These are phyloP conservation scores for Crotalus horridus DNA, from an alignment of 2,113 vertebrate genomes.

Conservation along the genomic window DNA sequence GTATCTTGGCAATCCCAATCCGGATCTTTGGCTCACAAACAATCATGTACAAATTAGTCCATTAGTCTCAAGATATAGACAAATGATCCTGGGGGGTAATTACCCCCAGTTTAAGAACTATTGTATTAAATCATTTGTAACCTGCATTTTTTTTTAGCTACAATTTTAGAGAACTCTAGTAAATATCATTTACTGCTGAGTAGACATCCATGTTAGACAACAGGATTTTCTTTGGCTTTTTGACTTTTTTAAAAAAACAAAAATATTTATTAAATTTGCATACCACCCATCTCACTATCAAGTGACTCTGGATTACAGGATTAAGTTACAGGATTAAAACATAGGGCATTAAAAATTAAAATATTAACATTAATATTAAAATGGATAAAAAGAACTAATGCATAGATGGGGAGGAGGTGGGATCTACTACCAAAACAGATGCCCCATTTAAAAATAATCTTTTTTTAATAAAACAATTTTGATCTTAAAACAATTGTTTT, in stretches of 20 bases:
- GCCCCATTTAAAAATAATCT: background rate
- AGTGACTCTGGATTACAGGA: background rate
- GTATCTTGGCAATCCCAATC: background rate
- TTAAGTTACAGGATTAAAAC: background rate
- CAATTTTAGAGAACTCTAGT: background rate
- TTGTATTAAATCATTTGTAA: background rate
- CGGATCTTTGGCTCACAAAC: background rate
- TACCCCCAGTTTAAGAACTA: background rate
- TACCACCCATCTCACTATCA: background rate
- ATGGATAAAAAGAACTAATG: background rate
- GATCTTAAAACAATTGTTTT: background rate
- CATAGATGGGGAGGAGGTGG: background rate
- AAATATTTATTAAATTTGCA: background rate
- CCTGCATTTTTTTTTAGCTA: background rate
- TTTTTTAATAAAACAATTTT: background rate
- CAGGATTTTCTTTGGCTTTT: background rate
- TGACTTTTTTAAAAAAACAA: background rate
- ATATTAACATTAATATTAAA: background rate
- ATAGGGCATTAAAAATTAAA: background rate
- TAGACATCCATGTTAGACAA: background rate
- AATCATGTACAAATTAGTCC: background rate
- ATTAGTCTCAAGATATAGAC: background rate
- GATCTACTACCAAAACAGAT: background rate
- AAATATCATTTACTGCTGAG: background rate
- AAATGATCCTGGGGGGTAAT: background rate